phyloP scores from a whole-genome alignment of 2,797 vertebrate genomes.

The Catharus ustulatus region DNA sequence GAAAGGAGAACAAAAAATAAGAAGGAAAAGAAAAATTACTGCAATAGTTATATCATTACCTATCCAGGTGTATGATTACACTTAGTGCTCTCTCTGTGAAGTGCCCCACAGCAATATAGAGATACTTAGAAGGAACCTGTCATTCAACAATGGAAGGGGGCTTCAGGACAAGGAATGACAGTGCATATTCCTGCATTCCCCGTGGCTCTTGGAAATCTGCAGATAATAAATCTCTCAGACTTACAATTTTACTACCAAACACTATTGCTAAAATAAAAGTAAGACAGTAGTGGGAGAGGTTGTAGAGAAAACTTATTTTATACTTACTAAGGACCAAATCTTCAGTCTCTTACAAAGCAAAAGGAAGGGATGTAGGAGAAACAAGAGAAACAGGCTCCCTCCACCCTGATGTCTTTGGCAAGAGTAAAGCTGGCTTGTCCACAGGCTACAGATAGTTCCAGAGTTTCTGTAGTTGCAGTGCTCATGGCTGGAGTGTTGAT shows the following conservation, averaged over 20 bases:
- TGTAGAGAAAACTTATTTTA: background rate
- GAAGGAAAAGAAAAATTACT: background rate
- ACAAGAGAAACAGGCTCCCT: background rate
- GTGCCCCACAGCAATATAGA: background rate
- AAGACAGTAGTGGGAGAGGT: background rate
- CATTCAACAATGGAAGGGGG: background rate
- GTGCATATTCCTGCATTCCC: background rate
- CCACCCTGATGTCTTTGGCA: background rate
- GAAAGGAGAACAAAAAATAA: background rate
- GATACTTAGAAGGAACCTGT: background rate
- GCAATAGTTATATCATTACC: background rate
- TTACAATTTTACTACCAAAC: background rate
- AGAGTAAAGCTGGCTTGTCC: background rate
- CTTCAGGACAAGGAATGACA: background rate
- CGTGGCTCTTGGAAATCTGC: background rate
- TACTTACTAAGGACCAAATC: background rate
- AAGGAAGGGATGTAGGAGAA: background rate
- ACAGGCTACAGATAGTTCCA: background rate
- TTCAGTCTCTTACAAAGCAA: background rate
- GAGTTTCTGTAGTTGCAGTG: background rate
- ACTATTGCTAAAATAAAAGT: background rate
- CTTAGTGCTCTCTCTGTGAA: background rate
- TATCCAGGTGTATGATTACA: background rate
- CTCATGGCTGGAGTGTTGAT: background rate
- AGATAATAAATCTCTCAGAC: background rate